Conservation (phyloP, 2,888 invertebrate species). For the Macrosiphum euphorbiae region DNA sequence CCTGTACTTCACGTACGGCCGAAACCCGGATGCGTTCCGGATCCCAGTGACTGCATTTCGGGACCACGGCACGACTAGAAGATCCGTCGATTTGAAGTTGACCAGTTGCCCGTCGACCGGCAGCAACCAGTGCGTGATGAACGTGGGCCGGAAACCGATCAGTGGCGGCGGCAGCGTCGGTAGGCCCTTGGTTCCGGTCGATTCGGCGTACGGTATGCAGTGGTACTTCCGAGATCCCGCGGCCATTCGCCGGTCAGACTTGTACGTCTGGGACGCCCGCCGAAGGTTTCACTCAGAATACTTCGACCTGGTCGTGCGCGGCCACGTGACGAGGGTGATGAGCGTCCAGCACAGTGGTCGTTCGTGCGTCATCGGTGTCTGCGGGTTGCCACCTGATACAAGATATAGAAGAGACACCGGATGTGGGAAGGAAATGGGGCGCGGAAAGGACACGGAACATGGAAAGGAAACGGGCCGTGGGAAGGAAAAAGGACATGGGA, state of each 20-base stretch:
- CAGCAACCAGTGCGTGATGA: background rate
- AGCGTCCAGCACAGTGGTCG: background rate
- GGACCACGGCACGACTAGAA: background rate
- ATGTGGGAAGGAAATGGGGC: background rate
- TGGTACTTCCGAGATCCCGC: background rate
- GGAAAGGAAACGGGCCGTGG: background rate
- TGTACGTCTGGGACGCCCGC: constrained; percentile 29
- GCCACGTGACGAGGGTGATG: background rate
- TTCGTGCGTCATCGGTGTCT: background rate
- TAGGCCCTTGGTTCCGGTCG: background rate
- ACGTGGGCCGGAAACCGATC: constrained; percentile 31
- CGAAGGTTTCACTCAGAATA: background rate
- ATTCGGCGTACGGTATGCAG: background rate
- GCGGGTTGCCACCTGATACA: background rate
- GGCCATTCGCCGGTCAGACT: background rate
- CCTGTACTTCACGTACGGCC: constrained; percentile 26
- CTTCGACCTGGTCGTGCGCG: background rate
- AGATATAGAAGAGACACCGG: background rate
- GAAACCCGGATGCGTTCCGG: constrained; percentile 10
- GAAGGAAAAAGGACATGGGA: background rate
- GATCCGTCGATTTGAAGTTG: background rate
- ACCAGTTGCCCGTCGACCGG: background rate
- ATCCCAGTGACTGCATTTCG: background rate
- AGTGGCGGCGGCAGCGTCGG: background rate
- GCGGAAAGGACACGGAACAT: background rate